Percentiles rank a stretch among this genome's conserved stretches.
These are phyloP conservation scores for Mirza zaza DNA, from an alignment of 2,113 vertebrate genomes.

Conservation along the genomic window DNA sequence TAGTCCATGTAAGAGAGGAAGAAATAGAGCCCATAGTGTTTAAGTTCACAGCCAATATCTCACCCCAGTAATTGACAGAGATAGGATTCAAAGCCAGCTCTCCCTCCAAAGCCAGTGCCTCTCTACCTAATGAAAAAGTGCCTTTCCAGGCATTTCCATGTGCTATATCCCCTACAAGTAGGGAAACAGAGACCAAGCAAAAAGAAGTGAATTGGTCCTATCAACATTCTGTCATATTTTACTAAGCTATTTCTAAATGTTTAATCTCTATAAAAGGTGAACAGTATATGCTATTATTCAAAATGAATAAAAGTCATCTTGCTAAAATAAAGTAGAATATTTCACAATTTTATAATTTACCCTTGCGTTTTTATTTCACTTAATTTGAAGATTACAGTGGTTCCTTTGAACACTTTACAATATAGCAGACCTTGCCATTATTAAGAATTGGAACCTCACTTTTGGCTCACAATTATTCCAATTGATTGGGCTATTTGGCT, in stretches of 20 bases:
- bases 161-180: neutral
- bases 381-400: neutral
- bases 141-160: neutral
- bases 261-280: neutral
- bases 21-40: neutral
- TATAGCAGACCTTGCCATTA: neutral
- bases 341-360: neutral
- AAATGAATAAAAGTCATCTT: conserved; percentile 21
- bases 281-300: neutral
- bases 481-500: neutral
- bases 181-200: neutral
- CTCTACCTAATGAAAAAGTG: neutral
- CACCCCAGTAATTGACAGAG: neutral
- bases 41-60: neutral
- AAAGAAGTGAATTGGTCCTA: neutral
- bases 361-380: conserved; percentile 14
- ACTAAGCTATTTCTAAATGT: neutral
- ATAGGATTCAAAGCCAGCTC: neutral
- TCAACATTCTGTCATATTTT: neutral
- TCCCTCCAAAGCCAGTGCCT: neutral
- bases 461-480: neutral
- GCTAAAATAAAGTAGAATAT: neutral
- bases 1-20: neutral
- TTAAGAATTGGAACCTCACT: neutral
- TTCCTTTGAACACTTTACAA: neutral